Evolutionary conservation across 2,888 invertebrate species (phyloP).

Genomic region (Rhopalosiphum nymphaeae): DNA sequence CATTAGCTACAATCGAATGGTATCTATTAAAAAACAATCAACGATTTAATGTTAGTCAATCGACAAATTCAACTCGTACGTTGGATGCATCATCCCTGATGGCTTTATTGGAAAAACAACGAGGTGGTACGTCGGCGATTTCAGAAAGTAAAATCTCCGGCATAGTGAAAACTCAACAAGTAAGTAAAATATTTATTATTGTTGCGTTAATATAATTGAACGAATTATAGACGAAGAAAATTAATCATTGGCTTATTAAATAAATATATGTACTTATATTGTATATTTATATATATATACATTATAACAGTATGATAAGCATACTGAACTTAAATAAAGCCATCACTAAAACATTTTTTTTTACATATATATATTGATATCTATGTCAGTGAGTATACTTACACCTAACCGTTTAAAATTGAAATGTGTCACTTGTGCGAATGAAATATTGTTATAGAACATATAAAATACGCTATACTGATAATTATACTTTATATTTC

Average conservation of each 20-base stretch:
- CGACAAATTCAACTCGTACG: neutral
- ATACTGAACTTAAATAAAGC: neutral
- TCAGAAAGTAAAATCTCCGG: neutral
- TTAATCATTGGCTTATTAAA: neutral
- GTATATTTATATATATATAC: too few relatives aligned
- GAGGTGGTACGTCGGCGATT: too few relatives aligned
- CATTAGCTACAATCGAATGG: slow-evolving; percentile 41
- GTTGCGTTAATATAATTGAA: neutral
- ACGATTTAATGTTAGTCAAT: neutral
- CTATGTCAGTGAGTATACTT: neutral
- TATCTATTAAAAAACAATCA: slow-evolving; percentile 36
- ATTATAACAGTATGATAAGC: neutral
- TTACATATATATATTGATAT: neutral
- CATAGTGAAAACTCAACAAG: slow-evolving; percentile 35
- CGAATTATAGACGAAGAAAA: neutral
- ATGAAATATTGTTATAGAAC: neutral
- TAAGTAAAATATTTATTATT: neutral
- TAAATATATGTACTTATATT: neutral
- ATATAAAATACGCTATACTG: neutral
- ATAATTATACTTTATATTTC: neutral
- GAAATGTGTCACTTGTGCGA: neutral
- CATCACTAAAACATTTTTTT: neutral
- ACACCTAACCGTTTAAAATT: neutral
- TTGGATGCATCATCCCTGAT: neutral
- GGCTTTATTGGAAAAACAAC: neutral